Base-by-base conservation (phyloP, 2,797 vertebrate genomes). In the Neosalanx taihuensis region DNA sequence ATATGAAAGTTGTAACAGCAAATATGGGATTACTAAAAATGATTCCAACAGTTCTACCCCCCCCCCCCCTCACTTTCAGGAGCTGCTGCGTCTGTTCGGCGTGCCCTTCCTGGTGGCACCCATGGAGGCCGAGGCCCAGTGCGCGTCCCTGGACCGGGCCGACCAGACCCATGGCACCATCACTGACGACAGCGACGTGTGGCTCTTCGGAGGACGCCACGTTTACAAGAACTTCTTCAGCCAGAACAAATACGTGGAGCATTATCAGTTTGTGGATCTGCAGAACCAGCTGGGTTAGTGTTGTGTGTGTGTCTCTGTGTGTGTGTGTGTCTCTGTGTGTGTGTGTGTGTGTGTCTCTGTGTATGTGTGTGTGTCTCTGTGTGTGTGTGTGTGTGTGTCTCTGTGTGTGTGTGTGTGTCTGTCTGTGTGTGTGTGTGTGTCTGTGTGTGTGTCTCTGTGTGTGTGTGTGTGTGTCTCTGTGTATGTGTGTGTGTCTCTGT, bases 151-250 rank as follows among this genome's bases (percentile, higher is more conserved):
- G 31, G 98, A 99, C 80, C 92, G 95, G 0, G 87, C 92, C 0
- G 97, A 99, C 64, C 96, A 98, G 75, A 99, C 97, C 0, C 90
- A 96, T 0, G 98, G 98, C 61, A 99, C 98, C 75, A 98, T 99
- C 87, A 99, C 98, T 0, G 98, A 99, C 10, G 97, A 99, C 73
- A 99, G 97, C 0, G 98, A 99, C 18, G 93, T 99, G 73, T 99
- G 98, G 98, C 91, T 99, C 17, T 99, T 99, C 29, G 98, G 98
- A 0, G 98, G 92, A 18, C 91, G 97, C 2, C 96, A 99, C 0
- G 97, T 99, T 74, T 99, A 95, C 88, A 99, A 94, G 90, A 98
- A 99, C 84, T 99, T 99, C 86, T 99, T 99, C 85, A 98, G 84
- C 89, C 96, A 97, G 78, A 91, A 90, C 83, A 97, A 98, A 91